Percentiles rank a stretch among this genome's conserved stretches.
These are phyloP conservation scores for Xestia ashworthii DNA, from an alignment of 2,888 invertebrate species.

Conservation along the genomic window DNA sequence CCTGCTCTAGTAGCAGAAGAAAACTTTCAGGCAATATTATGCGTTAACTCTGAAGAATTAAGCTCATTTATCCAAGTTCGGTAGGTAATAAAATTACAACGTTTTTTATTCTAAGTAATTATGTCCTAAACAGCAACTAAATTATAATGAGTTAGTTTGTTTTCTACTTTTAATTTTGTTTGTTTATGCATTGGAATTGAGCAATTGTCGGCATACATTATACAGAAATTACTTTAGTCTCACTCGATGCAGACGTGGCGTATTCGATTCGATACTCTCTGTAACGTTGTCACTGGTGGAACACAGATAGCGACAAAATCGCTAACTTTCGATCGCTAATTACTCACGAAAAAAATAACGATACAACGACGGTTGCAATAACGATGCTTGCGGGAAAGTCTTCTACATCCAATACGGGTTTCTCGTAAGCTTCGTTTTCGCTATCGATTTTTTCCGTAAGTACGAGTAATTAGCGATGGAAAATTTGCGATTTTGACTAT, in stretches of 20 bases:
- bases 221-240: conserved; percentile 10
- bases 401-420: too few species aligned
- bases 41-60: not conserved
- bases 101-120: conserved; percentile 25
- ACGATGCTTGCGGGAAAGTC: too few species aligned
- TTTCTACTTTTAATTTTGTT: conserved; percentile 1
- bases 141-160: not conserved
- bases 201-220: conserved; percentile 21
- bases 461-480: too few species aligned
- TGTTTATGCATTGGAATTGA: conserved; percentile 17
- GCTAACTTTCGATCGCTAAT: too few species aligned
- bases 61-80: not conserved
- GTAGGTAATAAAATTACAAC: not conserved
- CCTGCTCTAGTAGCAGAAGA: not conserved
- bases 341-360: too few species aligned
- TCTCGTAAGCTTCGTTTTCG: too few species aligned
- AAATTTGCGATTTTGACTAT: too few species aligned
- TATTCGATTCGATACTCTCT: not conserved
- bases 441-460: too few species aligned
- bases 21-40: conserved; percentile 1
- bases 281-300: not conserved
- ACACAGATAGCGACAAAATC: too few species aligned
- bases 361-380: too few species aligned
- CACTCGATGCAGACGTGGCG: conserved; percentile 2
- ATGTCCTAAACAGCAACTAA: conserved; percentile 28